Evolutionary conservation across 2,797 vertebrate genomes (phyloP).

Genomic region (Coreius guichenoti): DNA sequence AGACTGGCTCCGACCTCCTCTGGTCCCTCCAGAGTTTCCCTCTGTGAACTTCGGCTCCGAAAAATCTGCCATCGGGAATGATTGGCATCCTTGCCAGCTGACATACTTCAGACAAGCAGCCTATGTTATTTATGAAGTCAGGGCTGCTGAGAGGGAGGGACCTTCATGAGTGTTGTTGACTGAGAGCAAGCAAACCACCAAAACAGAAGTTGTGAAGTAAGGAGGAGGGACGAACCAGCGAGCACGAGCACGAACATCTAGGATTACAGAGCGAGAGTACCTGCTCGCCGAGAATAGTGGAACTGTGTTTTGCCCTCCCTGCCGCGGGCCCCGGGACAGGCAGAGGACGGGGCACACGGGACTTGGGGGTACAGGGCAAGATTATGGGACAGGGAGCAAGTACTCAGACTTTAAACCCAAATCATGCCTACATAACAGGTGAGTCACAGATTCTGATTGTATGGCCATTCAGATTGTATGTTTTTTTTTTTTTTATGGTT

Average conservation of each 20-base stretch:
- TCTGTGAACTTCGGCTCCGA: slow-evolving; percentile 77
- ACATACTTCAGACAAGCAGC: slow-evolving; percentile 69
- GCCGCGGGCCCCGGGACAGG: slow-evolving; percentile 70
- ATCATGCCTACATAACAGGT: slow-evolving; percentile 72
- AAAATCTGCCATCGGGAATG: slow-evolving; percentile 84
- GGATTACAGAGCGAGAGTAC: slow-evolving; percentile 43
- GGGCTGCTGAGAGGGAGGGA: slow-evolving; percentile 72
- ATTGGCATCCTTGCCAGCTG: slow-evolving; percentile 79
- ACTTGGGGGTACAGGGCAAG: slow-evolving; percentile 60
- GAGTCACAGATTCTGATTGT: slow-evolving; percentile 56
- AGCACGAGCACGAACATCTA: slow-evolving; percentile 50
- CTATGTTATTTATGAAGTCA: slow-evolving; percentile 79
- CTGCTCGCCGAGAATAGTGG: background rate
- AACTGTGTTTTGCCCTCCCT: slow-evolving; percentile 54
- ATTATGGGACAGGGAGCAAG: slow-evolving; percentile 80
- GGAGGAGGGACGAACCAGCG: slow-evolving; percentile 56
- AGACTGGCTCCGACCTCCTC: slow-evolving; percentile 68
- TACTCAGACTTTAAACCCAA: slow-evolving; percentile 70
- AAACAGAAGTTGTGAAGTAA: slow-evolving; percentile 51
- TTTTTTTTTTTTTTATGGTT: background rate
- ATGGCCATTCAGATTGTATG: too few relatives aligned
- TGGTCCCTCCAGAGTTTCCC: slow-evolving; percentile 68
- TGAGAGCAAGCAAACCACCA: slow-evolving; percentile 40
- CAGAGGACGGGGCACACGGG: slow-evolving; percentile 61
- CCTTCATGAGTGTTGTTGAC: slow-evolving; percentile 51